Conservation (phyloP, 2,888 invertebrate genomes). For the Mesoligia furuncula region DNA sequence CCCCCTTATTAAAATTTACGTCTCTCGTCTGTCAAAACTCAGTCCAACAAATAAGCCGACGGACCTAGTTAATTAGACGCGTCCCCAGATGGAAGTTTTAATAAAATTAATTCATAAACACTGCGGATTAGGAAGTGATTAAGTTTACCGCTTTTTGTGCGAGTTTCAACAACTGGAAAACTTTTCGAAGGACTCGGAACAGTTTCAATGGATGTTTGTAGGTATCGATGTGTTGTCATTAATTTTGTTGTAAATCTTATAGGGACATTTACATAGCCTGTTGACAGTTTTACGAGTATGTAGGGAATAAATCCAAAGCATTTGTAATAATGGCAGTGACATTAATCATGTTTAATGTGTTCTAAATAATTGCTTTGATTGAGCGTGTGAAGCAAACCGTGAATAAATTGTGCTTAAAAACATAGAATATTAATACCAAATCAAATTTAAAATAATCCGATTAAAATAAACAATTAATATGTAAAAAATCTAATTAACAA, state of each 20-base stretch:
- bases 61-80: conserved; percentile 72
- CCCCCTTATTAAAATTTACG: conserved; percentile 81
- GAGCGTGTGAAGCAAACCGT: background rate
- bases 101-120: conserved; percentile 65
- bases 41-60: conserved; percentile 75
- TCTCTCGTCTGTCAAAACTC: conserved; percentile 81
- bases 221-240: conserved; percentile 37
- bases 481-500: conserved; percentile 24
- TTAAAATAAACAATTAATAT: conserved; percentile 18
- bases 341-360: conserved; percentile 34
- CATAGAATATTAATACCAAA: background rate
- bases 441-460: background rate
- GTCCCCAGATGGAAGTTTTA: conserved; percentile 69
- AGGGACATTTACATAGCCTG: background rate
- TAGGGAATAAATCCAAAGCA: conserved; percentile 28
- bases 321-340: conserved; percentile 33
- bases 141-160: conserved; percentile 72
- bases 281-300: conserved; percentile 44
- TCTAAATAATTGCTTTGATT: conserved; percentile 35
- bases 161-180: conserved; percentile 70
- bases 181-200: conserved; percentile 73
- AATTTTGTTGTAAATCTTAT: conserved; percentile 20
- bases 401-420: background rate
- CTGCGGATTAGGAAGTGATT: conserved; percentile 73
- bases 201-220: conserved; percentile 58